phyloP scores from a whole-genome alignment of 2,888 invertebrate genomes.

The Fragum whitleyi region DNA sequence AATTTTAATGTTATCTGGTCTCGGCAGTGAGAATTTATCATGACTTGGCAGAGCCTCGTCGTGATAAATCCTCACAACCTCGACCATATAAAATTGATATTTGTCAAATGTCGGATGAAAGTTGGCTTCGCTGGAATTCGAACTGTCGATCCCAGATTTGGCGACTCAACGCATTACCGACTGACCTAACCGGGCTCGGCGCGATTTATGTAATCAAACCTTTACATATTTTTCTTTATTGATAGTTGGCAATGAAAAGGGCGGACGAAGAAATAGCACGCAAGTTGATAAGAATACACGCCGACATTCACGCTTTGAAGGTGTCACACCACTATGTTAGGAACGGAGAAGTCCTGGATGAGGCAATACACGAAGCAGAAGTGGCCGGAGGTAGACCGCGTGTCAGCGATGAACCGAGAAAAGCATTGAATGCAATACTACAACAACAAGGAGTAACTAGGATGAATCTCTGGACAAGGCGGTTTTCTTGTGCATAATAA shows the following conservation, averaged over 20 bases:
- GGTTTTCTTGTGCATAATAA: conserved; percentile 46
- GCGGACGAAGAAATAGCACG: conserved; percentile 47
- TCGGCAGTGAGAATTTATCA: no score
- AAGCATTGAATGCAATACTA: conserved; percentile 38
- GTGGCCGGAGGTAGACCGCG: conserved; percentile 41
- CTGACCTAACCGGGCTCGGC: no score
- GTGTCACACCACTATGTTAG: conserved; percentile 44
- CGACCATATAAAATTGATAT: no score
- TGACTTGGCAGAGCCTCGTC: no score
- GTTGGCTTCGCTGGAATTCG: no score
- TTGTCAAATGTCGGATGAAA: no score
- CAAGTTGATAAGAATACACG: conserved; percentile 32
- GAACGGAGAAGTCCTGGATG: conserved; percentile 48
- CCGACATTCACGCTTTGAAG: conserved; percentile 45
- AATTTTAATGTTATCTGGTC: no score
- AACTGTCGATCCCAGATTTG: no score
- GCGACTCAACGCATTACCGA: no score
- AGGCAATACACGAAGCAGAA: conserved; percentile 51
- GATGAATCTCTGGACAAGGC: conserved; percentile 44
- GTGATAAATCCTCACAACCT: no score
- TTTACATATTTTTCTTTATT: no score
- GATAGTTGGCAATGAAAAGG: conserved; percentile 35
- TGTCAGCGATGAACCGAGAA: conserved; percentile 49
- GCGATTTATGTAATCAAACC: no score
- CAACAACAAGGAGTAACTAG: conserved; percentile 47